Conservation (phyloP, 2,888 invertebrate species). For the Melanotus villosus region DNA sequence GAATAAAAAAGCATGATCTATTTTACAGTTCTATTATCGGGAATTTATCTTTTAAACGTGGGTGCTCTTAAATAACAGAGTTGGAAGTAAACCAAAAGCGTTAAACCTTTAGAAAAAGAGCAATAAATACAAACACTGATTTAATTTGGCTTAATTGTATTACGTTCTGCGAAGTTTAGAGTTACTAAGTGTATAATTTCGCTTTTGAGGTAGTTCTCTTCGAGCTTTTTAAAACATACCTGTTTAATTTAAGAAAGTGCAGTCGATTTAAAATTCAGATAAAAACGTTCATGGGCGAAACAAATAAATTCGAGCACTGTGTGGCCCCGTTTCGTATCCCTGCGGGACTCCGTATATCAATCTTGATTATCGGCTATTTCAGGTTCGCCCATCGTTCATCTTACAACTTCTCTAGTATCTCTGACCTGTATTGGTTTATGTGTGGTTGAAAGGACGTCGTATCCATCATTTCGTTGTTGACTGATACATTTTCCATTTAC, state of each 20-base stretch:
- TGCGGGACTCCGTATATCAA: slow-evolving; percentile 37
- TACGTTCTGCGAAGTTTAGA: slow-evolving; percentile 30
- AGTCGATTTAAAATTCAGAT: slow-evolving; percentile 8
- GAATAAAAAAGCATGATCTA: slow-evolving; percentile 41
- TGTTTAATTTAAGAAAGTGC: slow-evolving; percentile 20
- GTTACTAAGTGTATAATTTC: slow-evolving; percentile 37
- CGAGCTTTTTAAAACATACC: slow-evolving; percentile 11
- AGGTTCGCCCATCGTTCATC: slow-evolving; percentile 33
- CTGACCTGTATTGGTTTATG: slow-evolving; percentile 18
- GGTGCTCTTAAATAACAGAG: slow-evolving; percentile 34
- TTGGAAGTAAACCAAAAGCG: slow-evolving; percentile 15
- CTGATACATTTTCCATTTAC: slow-evolving; percentile 29
- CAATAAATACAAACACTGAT: slow-evolving; percentile 46
- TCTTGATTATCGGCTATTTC: slow-evolving; percentile 41
- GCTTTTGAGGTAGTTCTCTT: background rate
- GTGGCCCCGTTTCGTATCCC: slow-evolving; percentile 22
- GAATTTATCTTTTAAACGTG: slow-evolving; percentile 42
- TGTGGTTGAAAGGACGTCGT: slow-evolving; percentile 29
- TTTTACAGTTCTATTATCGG: slow-evolving; percentile 42
- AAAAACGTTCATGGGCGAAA: background rate
- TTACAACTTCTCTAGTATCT: slow-evolving; percentile 16
- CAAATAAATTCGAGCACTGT: slow-evolving; percentile 13
- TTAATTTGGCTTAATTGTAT: slow-evolving; percentile 51
- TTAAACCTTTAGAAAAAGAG: slow-evolving; percentile 24
- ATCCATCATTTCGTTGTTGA: slow-evolving; percentile 33